These are phyloP conservation scores for Salvelinus alpinus DNA, from an alignment of 2,113 vertebrate genomes.

Conservation along the genomic window DNA sequence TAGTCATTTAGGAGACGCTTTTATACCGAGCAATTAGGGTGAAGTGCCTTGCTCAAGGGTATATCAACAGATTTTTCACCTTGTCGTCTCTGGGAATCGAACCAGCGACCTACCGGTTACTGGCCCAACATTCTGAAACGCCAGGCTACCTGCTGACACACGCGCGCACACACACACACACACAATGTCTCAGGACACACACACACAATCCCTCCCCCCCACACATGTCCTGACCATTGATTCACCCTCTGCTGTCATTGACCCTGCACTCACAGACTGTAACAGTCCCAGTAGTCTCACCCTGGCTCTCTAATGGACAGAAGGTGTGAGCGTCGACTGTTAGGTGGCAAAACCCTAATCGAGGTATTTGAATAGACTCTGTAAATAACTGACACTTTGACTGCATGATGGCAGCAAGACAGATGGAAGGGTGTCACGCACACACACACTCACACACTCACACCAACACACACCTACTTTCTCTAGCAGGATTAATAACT, in stretches of 20 bases:
- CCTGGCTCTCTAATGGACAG: background rate
- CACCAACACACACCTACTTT: too few species aligned
- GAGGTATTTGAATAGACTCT: background rate
- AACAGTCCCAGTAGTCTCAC: background rate
- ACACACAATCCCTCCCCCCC: background rate
- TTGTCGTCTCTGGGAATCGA: too few species aligned
- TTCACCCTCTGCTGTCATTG: background rate
- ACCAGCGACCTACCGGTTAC: too few species aligned
- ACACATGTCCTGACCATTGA: background rate
- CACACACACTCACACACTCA: too few species aligned
- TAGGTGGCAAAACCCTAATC: too few species aligned
- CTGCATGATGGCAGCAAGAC: background rate
- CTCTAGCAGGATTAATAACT: constrained; percentile 35
- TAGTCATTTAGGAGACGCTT: too few species aligned
- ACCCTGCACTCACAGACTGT: background rate
- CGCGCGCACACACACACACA: too few species aligned
- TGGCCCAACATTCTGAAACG: too few species aligned
- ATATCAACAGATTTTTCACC: too few species aligned
- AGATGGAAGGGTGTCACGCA: background rate
- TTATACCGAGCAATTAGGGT: too few species aligned
- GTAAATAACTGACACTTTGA: background rate
- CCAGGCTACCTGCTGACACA: too few species aligned
- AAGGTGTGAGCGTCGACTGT: background rate
- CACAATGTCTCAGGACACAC: background rate
- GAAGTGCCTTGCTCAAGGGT: too few species aligned